Evolutionary conservation across 2,113 vertebrate genomes (phyloP).

Genomic region (Lasiurus borealis): DNA sequence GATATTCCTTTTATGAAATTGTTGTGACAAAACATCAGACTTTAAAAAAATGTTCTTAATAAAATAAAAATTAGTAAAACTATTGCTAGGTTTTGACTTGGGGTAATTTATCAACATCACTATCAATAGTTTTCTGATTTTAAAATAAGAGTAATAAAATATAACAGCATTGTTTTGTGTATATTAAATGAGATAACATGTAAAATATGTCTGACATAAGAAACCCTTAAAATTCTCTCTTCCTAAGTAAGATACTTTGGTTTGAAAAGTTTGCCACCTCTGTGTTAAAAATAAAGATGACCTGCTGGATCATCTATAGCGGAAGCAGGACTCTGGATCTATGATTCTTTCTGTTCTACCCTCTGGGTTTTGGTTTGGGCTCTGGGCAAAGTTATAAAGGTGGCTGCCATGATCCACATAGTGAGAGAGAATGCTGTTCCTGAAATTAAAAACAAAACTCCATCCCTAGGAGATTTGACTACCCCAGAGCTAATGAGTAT

Average conservation of each 20-base stretch:
- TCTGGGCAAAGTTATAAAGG: not conserved
- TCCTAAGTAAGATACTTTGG: not conserved
- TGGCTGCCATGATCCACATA: not conserved
- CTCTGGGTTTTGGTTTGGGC: not conserved
- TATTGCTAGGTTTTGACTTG: not conserved
- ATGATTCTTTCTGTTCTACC: not conserved
- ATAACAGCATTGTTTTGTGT: not conserved
- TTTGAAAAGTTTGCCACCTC: not conserved
- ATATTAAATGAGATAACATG: not conserved
- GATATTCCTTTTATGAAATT: constrained; percentile 38
- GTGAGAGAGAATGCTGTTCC: not conserved
- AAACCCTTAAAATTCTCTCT: not conserved
- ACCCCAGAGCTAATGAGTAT: not conserved
- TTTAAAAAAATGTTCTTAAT: not conserved
- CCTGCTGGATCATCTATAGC: not conserved
- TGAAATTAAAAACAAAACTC: not conserved
- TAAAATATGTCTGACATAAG: not conserved
- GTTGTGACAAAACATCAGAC: not conserved
- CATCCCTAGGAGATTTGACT: not conserved
- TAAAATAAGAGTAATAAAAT: constrained; percentile 41
- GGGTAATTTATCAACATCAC: constrained; percentile 1
- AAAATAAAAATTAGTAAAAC: constrained; percentile 36
- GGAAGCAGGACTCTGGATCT: not conserved
- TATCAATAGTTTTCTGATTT: constrained; percentile 29
- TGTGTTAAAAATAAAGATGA: not conserved